These are phyloP conservation scores for Hylaeus volcanicus DNA, from an alignment of 1,140 invertebrate genomes.

Conservation along the genomic window DNA sequence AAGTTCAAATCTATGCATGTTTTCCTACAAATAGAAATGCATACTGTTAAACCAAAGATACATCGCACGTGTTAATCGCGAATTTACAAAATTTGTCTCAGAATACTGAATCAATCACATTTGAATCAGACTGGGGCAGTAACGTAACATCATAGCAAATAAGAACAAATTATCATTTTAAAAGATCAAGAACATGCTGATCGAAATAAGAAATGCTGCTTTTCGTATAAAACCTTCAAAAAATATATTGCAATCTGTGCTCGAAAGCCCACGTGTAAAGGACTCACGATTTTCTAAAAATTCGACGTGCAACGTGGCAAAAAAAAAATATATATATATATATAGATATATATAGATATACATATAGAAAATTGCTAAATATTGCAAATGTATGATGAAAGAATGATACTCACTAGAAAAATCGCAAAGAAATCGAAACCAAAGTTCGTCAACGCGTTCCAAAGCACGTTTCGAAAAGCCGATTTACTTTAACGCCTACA, in stretches of 20 bases:
- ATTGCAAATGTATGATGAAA: slow-evolving; percentile 1
- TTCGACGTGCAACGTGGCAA: neutral
- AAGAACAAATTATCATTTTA: neutral
- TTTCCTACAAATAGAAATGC: slow-evolving; percentile 18
- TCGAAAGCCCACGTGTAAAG: neutral
- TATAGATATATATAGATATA: neutral
- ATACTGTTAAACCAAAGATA: neutral
- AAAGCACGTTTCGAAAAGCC: slow-evolving; percentile 7
- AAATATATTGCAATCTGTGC: too few species aligned
- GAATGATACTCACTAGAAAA: slow-evolving; percentile 49
- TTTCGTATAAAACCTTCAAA: too few species aligned
- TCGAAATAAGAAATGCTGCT: too few species aligned
- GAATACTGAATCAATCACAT: slow-evolving; percentile 66
- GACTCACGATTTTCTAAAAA: neutral
- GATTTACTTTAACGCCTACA: slow-evolving; percentile 25
- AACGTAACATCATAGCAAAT: slow-evolving; percentile 57
- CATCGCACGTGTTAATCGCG: neutral
- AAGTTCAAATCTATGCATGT: neutral
- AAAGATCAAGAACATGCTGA: too few species aligned
- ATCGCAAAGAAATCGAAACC: slow-evolving; percentile 17
- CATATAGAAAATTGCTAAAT: neutral
- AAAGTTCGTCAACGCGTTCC: neutral
- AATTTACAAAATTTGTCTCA: slow-evolving; percentile 37
- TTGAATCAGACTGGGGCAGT: slow-evolving; percentile 73
- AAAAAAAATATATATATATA: too few species aligned